Conservation (phyloP, 2,797 vertebrate species). For the Kryptopterus vitreolus region DNA sequence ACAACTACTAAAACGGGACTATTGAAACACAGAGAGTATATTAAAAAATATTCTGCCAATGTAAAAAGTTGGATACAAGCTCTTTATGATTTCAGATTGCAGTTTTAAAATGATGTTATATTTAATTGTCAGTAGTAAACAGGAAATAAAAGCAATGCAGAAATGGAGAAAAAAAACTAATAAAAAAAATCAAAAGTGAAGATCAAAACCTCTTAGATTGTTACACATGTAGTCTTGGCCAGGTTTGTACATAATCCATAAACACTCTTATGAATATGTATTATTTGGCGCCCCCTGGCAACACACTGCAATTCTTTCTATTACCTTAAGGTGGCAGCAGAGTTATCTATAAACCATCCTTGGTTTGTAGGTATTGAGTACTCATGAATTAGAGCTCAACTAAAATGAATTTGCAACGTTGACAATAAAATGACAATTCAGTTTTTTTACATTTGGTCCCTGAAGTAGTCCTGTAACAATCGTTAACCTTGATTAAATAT, state of each 20-base stretch:
- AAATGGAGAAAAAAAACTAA: neutral
- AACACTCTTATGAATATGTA: too few relatives aligned
- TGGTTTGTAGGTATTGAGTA: too few relatives aligned
- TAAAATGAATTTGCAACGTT: neutral
- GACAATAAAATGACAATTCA: neutral
- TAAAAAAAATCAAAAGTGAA: neutral
- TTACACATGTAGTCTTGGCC: too few relatives aligned
- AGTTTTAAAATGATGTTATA: neutral
- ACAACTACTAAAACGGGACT: too few relatives aligned
- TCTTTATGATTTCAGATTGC: neutral
- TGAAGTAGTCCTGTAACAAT: neutral
- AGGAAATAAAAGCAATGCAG: neutral
- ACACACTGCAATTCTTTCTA: too few relatives aligned
- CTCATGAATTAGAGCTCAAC: neutral
- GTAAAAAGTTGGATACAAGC: neutral
- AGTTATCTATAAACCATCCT: too few relatives aligned
- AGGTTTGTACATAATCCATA: too few relatives aligned
- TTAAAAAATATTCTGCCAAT: neutral
- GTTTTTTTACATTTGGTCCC: neutral
- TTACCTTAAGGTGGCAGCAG: too few relatives aligned
- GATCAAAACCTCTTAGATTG: neutral
- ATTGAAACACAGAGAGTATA: too few relatives aligned
- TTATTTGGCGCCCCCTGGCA: too few relatives aligned
- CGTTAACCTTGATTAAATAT: too few relatives aligned
- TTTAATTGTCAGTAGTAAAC: neutral